A percentile compares a stretch with the other conserved stretches of the same genome.
These are phyloP conservation scores for Trachythela sp. DNA, from an alignment of 64 coral and sea anemone species.

Conservation along the genomic window DNA sequence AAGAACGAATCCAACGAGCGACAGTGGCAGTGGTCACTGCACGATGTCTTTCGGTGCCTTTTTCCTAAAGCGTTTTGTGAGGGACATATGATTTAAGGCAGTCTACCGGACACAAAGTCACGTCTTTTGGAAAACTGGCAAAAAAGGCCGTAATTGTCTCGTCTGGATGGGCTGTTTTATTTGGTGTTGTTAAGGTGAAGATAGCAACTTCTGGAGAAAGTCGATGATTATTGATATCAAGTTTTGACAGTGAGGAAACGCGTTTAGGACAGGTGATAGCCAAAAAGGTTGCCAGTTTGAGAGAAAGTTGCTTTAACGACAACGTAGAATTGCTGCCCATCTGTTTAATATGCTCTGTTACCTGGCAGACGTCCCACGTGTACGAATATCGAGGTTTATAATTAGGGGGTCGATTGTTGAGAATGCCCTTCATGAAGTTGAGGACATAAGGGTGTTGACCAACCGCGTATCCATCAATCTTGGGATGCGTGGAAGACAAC, in stretches of 20 bases:
- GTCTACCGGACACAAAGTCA: background rate
- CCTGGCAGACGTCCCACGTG: constrained; percentile 9
- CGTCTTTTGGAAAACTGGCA: background rate
- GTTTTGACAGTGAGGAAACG: background rate
- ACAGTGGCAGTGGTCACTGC: background rate
- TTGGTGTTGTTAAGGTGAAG: background rate
- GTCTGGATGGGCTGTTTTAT: background rate
- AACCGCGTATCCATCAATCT: background rate
- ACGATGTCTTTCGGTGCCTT: background rate
- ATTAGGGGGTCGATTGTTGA: background rate
- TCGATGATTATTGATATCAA: constrained; percentile 3
- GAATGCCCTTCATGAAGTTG: background rate
- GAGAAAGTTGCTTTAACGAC: background rate
- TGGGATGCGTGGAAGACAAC: constrained; percentile 38
- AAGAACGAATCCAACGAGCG: constrained; percentile 22
- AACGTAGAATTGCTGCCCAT: background rate
- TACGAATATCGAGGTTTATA: background rate
- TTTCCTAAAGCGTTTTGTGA: background rate
- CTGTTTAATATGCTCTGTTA: background rate
- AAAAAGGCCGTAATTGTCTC: constrained; percentile 1
- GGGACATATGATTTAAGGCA: background rate
- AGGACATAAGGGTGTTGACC: constrained; percentile 11
- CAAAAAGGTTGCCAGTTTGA: constrained; percentile 20
- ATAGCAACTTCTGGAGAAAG: constrained; percentile 3
- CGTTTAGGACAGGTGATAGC: background rate